Base-by-base conservation (phyloP, 2,113 vertebrate genomes). In the Chaetura pelagica region DNA sequence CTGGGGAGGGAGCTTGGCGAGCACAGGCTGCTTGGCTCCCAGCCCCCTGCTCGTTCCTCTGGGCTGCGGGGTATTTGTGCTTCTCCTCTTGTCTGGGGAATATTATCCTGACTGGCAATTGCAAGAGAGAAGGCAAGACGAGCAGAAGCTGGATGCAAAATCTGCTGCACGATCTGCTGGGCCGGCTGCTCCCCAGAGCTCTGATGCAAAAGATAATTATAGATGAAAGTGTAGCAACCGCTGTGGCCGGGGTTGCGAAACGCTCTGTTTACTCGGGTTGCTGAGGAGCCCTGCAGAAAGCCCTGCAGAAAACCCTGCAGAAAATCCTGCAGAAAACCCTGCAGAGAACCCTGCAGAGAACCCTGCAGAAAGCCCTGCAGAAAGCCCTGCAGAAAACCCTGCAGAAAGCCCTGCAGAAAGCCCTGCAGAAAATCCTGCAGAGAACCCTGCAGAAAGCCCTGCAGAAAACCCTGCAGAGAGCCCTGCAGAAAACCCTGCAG, bases 211-310 rank as follows among this genome's bases (percentile, higher is more conserved):
- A 18, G 93, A 84, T 89, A 94, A 97, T 96, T 93, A 87, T 91
- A 94, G 93, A 85, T 59, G 77, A 46, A 82, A 92, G 81, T 30
- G 86, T 46, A 34, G 89, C 84, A 59, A 80, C 38, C 68, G 26
- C 89, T 27, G 89, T 5, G 85, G 89, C 9, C 15, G 3, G 10
- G 61, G 24, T 48, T 75, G 93, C 73, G 90, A 92, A 87, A 34
- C 52, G 78, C 68, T 94, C 84, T 96, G 22, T 96, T 96, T 93
- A 57, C 79, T 49, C 32, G 10, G 34, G 95, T 95, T 96, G 95
- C 90, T 68, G 89, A 89, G 93, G 69, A 94, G 89, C 84, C 5
- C 13, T 11, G 75, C 85, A 55, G 38, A 38, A 38, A 38, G 38
- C 40, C 40, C 40, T 10, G 40, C 40, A 42, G 40, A 42, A 42